Percentiles rank a stretch among this genome's conserved stretches.
phyloP scores from a whole-genome alignment of 30 jellyfish, hydroid and myxozoan genomes.

The Catostylus mosaicus region DNA sequence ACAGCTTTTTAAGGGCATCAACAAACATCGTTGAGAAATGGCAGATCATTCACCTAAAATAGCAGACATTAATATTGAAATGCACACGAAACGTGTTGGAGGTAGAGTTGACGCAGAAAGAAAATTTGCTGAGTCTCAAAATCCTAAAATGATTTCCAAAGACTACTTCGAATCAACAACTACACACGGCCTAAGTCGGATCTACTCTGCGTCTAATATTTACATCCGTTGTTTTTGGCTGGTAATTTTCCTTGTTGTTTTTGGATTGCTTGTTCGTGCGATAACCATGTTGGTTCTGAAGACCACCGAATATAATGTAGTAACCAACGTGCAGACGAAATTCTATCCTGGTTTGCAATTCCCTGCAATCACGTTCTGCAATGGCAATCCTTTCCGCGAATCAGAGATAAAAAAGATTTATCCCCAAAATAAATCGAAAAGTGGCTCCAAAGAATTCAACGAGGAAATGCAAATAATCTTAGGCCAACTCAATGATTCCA shows the following conservation, averaged over 20 bases:
- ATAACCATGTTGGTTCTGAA: background rate
- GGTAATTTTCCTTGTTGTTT: conserved; percentile 4
- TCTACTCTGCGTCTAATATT: conserved; percentile 13
- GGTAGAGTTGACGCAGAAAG: no score
- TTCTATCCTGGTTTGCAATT: conserved; percentile 13
- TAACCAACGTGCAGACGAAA: background rate
- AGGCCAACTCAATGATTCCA: background rate
- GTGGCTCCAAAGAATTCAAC: background rate
- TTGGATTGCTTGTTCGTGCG: conserved; percentile 5
- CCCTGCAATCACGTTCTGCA: conserved; percentile 61
- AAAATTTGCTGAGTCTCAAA: background rate
- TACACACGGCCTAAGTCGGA: conserved; percentile 51
- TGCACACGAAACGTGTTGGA: no score
- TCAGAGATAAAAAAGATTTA: background rate
- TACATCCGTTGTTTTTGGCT: conserved; percentile 30
- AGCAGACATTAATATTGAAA: no score
- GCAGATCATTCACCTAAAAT: no score
- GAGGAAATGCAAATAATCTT: background rate
- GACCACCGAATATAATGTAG: background rate
- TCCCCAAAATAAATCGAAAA: no score
- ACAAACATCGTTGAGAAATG: no score
- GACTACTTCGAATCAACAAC: conserved; percentile 26
- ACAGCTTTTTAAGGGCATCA: no score
- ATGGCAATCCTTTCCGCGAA: conserved; percentile 18
- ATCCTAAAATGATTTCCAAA: background rate